A percentile compares a stretch with the other conserved stretches of the same genome.
phyloP scores from a whole-genome alignment of 2,888 invertebrate genomes.

The Odontocerum albicorne region DNA sequence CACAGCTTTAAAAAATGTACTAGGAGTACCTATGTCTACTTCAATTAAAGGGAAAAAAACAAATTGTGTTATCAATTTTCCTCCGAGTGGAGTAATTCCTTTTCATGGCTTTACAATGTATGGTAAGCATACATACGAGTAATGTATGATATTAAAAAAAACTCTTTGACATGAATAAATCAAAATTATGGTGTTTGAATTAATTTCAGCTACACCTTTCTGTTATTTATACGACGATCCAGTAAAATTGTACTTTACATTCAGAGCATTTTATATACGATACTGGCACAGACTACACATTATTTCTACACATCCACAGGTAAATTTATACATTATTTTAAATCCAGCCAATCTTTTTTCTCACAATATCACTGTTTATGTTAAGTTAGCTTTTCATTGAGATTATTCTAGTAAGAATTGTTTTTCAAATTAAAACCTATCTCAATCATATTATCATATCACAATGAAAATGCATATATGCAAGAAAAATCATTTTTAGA shows the following conservation, averaged over 20 bases:
- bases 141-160: neutral
- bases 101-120: slow-evolving; percentile 98
- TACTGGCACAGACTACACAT: slow-evolving; percentile 92
- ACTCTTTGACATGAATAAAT: neutral
- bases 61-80: slow-evolving; percentile 77
- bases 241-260: slow-evolving; percentile 83
- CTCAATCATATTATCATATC: too few relatives aligned
- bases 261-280: slow-evolving; percentile 86
- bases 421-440: too few relatives aligned
- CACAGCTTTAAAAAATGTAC: slow-evolving; percentile 63
- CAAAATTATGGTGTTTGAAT: slow-evolving; percentile 8
- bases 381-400: too few relatives aligned
- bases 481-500: too few relatives aligned
- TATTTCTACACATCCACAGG: slow-evolving; percentile 88
- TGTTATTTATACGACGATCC: slow-evolving; percentile 93
- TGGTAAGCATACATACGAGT: slow-evolving; percentile 60
- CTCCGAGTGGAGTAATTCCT: slow-evolving; percentile 93
- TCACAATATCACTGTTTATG: too few relatives aligned
- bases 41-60: slow-evolving; percentile 72
- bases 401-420: too few relatives aligned
- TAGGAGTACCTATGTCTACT: slow-evolving; percentile 70
- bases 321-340: too few relatives aligned
- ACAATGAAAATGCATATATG: too few relatives aligned
- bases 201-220: slow-evolving; percentile 82
- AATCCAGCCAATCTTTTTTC: too few relatives aligned